Base-by-base conservation (phyloP, 2,113 vertebrate genomes). In the Hippopotamus amphibius region DNA sequence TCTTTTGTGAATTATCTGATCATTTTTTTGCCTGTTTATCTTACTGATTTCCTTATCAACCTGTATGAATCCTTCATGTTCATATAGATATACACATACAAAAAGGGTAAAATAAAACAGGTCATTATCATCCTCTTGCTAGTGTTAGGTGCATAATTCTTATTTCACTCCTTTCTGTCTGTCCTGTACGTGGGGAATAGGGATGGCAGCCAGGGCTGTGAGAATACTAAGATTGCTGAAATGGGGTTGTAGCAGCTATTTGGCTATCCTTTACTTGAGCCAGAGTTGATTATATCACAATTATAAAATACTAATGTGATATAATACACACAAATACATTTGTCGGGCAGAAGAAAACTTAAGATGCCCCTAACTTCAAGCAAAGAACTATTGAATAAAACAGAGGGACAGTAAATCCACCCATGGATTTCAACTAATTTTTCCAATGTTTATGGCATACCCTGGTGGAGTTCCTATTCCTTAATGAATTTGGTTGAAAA, bases 401-500 rank as follows among this genome's bases (percentile, higher is more conserved):
- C 22, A 43, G 14, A 81, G 37, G 21, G 43, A 63, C n/a, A 22
- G 41, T 53, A 81, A 46, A 66, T 66, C 33, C 12, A 72, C 3
- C 61, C 59, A 59, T 57, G 46, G 24, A 24, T 71, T 72, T 41
- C 22, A 76, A 41, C n/a, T 77, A 81, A 85, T 93, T 97, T 91
- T 95, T 80, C 28, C 46, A 81, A 17, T 68, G 26, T 43, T 82
- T 57, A 77, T 71, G 22, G 26, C 12, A 77, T 57, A 79, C 53
- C 61, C 33, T 21, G 48, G 53, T 63, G n/a, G 43, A 95, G 55
- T 81, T 86, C 53, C 81, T 88, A 77, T 43, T 28, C 33, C 69
- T 88, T 77, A 69, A 71, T 2, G 6, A 90, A 63, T 79, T 79
- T 90, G 17, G 22, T 33, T 95, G 69, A 88, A 97, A 95, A 33